Conservation (phyloP, 2,797 vertebrate genomes). For the Amblyopsis hoosieri region DNA sequence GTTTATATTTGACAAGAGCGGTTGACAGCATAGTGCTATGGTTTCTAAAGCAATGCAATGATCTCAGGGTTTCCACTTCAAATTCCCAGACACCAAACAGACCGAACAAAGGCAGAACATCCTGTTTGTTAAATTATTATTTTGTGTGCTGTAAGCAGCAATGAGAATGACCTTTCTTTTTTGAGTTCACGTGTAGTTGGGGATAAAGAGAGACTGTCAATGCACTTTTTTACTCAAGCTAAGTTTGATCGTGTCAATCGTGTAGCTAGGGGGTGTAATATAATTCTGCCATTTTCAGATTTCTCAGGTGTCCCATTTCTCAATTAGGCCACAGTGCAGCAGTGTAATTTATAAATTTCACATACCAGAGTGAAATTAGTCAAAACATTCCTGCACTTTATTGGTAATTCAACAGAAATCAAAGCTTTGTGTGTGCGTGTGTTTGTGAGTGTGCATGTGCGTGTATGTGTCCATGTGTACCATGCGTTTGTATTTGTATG, state of each 20-base stretch:
- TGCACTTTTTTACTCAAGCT: neutral
- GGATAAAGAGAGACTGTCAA: too few species aligned
- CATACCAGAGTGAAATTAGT: too few species aligned
- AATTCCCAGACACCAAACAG: too few species aligned
- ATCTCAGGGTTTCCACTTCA: too few species aligned
- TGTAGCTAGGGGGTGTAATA: slow-evolving; percentile 19
- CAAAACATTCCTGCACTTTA: too few species aligned
- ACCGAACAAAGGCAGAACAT: neutral
- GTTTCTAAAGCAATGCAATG: too few species aligned
- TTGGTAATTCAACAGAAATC: too few species aligned
- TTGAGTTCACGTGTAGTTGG: neutral
- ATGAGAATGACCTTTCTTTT: neutral
- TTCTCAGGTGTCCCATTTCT: slow-evolving; percentile 30
- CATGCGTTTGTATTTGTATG: neutral
- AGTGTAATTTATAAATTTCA: too few species aligned
- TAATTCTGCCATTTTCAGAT: slow-evolving; percentile 13
- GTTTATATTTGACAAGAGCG: neutral
- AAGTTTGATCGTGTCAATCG: slow-evolving; percentile 10
- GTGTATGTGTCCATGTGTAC: neutral
- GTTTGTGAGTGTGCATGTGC: slow-evolving; percentile 8
- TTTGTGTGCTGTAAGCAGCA: neutral
- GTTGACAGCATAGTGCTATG: neutral
- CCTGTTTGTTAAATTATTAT: neutral
- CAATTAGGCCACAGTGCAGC: neutral
- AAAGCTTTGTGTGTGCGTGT: slow-evolving; percentile 13